Base-by-base conservation (phyloP, 2,113 vertebrate species). In the Gopherus evgoodei region DNA sequence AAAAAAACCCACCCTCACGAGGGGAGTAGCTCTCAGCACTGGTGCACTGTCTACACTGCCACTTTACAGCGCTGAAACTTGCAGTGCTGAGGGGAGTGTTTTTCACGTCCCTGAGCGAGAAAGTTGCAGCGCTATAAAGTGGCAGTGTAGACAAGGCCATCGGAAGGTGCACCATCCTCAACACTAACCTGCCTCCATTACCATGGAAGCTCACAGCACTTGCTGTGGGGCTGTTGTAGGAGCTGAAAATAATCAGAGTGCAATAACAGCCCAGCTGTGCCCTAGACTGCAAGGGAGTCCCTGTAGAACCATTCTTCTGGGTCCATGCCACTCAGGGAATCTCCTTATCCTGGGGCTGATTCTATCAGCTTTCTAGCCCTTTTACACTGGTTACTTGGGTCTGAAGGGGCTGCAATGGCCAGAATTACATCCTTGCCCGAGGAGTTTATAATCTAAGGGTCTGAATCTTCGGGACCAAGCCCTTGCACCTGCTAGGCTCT, bases 401-500 rank as follows among this genome's bases (percentile, higher is more conserved):
- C n/a, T 72, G 31, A 72, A 72, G 19, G n/a, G 65, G n/a, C n/a
- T 38, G 35, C 65, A 21, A 11, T 21, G n/a, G n/a, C 65, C n/a
- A 72, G 65, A 72, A n/a, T 38, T 72, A 72, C 35, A 8, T 72
- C 65, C 35, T 72, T 19, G 35, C 19, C 65, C 65, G 38, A 38
- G n/a, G n/a, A 38, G 14, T 72, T 72, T 38, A 38, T 72, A n/a
- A 59, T 59, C 57, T 59, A 31, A 5, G 12, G 27, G 57, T 27
- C 57, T 65, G 65, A 53, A 9, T 53, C 35, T 3, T 11, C 2
- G 22, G 49, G 65, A 2, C 1, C 5, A 22, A n/a, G 5, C n/a
- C 2, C 0, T 22, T 62, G 81, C 47, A 27, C 47, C 0, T 0
- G 31, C 82, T 2, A 5, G 6, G 4, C 52, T 16, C 50, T 50